Evolutionary conservation across 2,113 vertebrate genomes (phyloP).

Genomic region (Proterorhinus semilunaris): DNA sequence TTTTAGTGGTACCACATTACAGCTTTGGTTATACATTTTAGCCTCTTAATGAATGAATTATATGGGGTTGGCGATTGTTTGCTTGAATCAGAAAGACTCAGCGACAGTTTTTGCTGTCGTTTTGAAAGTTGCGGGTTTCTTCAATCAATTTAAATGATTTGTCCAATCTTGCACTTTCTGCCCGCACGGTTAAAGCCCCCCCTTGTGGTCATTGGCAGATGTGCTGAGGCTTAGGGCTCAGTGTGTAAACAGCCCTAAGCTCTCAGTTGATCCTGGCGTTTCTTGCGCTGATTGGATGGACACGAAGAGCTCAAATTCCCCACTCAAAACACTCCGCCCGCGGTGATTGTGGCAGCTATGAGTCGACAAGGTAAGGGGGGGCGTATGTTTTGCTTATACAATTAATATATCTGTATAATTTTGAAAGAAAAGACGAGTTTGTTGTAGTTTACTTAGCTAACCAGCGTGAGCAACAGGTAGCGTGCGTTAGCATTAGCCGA

Average conservation of each 20-base stretch:
- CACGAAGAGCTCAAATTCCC: neutral
- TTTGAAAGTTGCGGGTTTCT: too few relatives aligned
- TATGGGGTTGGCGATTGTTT: too few relatives aligned
- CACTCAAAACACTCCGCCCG: neutral
- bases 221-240: constrained; percentile 2
- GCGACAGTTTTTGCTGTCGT: too few relatives aligned
- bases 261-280: constrained; percentile 23
- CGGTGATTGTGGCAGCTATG: constrained; percentile 46
- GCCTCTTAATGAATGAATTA: too few relatives aligned
- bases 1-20: too few relatives aligned
- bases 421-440: neutral
- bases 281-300: constrained; percentile 21
- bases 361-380: constrained; percentile 56
- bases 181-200: neutral
- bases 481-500: constrained; percentile 26
- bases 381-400: neutral
- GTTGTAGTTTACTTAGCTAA: neutral
- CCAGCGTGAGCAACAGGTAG: constrained; percentile 55
- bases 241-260: neutral
- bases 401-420: neutral
- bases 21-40: too few relatives aligned
- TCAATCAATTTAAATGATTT: too few relatives aligned
- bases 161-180: neutral
- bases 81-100: too few relatives aligned
- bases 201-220: constrained; percentile 3